Conservation (phyloP, 2,113 vertebrate species). For the Colius striatus region DNA sequence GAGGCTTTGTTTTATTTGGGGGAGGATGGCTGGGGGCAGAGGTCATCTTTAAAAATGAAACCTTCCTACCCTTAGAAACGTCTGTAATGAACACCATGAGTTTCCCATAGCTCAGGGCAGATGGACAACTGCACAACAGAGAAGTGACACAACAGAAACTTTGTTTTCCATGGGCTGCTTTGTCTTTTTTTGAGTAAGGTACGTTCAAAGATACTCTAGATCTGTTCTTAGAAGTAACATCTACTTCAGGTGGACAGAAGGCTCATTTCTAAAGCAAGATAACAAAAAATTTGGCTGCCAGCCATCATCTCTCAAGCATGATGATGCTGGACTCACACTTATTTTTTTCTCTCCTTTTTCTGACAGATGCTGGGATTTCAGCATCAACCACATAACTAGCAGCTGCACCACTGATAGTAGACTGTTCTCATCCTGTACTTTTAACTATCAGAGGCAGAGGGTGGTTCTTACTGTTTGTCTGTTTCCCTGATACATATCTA, state of each 20-base stretch:
- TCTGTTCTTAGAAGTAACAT: neutral
- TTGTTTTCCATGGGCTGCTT: neutral
- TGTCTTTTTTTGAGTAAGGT: neutral
- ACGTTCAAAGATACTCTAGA: neutral
- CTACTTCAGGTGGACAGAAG: neutral
- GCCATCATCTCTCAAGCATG: neutral
- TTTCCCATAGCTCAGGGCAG: neutral
- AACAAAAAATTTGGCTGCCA: rapidly evolving
- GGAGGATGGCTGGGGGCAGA: neutral
- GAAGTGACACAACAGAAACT: neutral
- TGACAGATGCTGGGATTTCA: neutral
- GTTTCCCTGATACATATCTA: neutral
- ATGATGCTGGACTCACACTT: rapidly evolving
- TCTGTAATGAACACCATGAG: neutral
- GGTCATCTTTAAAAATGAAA: neutral
- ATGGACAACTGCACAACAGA: neutral
- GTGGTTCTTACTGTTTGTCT: rapidly evolving
- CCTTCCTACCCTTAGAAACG: neutral
- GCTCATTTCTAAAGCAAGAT: neutral
- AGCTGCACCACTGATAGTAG: rapidly evolving
- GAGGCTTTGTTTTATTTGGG: neutral
- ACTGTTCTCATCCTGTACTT: neutral
- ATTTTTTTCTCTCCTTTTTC: neutral
- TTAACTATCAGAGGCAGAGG: neutral
- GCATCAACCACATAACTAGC: neutral